Conservation (phyloP, 2,888 invertebrate species). For the Rhagonycha lutea region DNA sequence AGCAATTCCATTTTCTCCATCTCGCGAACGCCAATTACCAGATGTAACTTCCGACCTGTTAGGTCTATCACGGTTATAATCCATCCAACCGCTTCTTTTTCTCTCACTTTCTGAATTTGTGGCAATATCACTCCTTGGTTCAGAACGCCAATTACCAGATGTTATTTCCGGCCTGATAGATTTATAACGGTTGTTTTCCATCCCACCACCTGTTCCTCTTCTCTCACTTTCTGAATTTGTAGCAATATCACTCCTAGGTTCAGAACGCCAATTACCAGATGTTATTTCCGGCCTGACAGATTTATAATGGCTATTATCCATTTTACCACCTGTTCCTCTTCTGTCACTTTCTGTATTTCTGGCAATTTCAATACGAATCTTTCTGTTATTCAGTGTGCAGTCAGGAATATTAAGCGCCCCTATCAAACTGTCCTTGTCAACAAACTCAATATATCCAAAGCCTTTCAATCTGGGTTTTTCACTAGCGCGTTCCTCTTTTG, state of each 20-base stretch:
- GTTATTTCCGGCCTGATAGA: no score
- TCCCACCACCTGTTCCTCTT: conserved; percentile 71
- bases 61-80: conserved; percentile 59
- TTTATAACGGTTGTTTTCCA: conserved; percentile 64
- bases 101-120: conserved; percentile 72
- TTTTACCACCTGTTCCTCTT: conserved; percentile 60
- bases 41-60: conserved; percentile 69
- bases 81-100: conserved; percentile 59
- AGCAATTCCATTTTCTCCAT: conserved; percentile 43
- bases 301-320: conserved; percentile 58
- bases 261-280: conserved; percentile 77
- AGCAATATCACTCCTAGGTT: conserved; percentile 64
- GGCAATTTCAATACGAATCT: conserved; percentile 80
- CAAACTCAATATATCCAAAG: conserved; percentile 92
- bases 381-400: conserved; percentile 72
- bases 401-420: conserved; percentile 82
- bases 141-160: no score
- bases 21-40: conserved; percentile 74
- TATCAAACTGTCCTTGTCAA: conserved; percentile 81
- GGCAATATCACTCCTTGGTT: conserved; percentile 81
- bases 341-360: conserved; percentile 72
- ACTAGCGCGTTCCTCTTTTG: conserved; percentile 70
- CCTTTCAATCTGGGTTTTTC: conserved; percentile 77
- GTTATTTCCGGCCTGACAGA: conserved; percentile 69
- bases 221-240: no score